These are phyloP conservation scores for Chiropotes sagulatus DNA, from an alignment of 2,797 vertebrate genomes.

Conservation along the genomic window DNA sequence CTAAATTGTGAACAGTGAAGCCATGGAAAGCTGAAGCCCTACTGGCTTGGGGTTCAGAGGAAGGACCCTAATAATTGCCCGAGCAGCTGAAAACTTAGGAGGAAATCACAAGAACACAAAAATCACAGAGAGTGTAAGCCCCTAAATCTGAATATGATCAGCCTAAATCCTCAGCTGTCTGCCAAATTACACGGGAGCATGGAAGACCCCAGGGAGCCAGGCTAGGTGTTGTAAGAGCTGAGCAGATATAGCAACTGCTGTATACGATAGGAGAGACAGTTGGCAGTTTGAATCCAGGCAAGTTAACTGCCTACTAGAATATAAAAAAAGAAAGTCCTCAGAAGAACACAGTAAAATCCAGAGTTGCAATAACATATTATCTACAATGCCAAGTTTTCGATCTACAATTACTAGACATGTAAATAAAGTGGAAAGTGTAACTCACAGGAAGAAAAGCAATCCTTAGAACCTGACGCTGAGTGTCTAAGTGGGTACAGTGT, in stretches of 20 bases:
- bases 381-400: not conserved
- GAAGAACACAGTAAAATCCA: not conserved
- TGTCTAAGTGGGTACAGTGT: not conserved
- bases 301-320: not conserved
- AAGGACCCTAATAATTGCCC: not conserved
- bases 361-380: not conserved
- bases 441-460: not conserved
- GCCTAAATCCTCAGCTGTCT: not conserved
- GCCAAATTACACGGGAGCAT: not conserved
- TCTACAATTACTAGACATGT: not conserved
- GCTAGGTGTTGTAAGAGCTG: not conserved
- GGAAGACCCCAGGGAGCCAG: not conserved
- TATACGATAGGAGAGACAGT: not conserved
- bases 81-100: constrained; percentile 36
- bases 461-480: not conserved
- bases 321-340: not conserved
- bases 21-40: not conserved
- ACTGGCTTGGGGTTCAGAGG: not conserved
- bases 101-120: not conserved
- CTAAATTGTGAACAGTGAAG: not conserved
- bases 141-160: not conserved
- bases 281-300: not conserved
- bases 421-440: not conserved
- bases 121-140: not conserved
- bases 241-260: not conserved